phyloP scores from a whole-genome alignment of 2,888 invertebrate species.

The Apamea epomidion region DNA sequence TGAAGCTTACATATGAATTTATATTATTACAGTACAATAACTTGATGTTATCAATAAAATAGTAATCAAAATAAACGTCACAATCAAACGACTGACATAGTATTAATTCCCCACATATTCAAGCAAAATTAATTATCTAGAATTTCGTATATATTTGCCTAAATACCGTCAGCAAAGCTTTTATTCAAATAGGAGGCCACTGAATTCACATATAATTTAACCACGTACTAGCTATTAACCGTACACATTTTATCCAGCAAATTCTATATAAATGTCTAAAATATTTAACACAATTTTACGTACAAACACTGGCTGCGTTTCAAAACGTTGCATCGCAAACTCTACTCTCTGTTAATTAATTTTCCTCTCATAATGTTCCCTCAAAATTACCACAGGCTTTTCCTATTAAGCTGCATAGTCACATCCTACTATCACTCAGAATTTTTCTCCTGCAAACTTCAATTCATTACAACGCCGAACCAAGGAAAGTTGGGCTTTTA shows the following conservation, averaged over 20 bases:
- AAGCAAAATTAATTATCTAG: slow-evolving; percentile 1
- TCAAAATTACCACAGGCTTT: slow-evolving; percentile 68
- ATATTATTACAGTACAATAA: background rate
- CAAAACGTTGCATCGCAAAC: slow-evolving; percentile 68
- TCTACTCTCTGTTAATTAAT: slow-evolving; percentile 74
- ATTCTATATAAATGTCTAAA: slow-evolving; percentile 23
- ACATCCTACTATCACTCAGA: slow-evolving; percentile 68
- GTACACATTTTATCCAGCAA: slow-evolving; percentile 30
- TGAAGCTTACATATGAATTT: background rate
- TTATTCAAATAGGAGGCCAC: slow-evolving; percentile 9
- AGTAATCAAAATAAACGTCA: background rate
- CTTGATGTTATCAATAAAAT: background rate
- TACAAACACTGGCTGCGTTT: slow-evolving; percentile 62
- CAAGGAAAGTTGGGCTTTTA: slow-evolving; percentile 86
- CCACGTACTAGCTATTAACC: slow-evolving; percentile 21
- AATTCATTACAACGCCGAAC: slow-evolving; percentile 83
- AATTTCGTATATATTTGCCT: background rate
- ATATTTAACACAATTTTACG: slow-evolving; percentile 54
- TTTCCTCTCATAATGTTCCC: slow-evolving; percentile 68
- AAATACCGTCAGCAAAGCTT: background rate
- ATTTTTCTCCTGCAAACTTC: slow-evolving; percentile 79
- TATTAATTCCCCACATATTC: background rate
- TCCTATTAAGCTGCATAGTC: slow-evolving; percentile 67
- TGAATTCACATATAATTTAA: slow-evolving; percentile 13
- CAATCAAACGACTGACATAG: background rate